Percentiles rank a stretch among this genome's conserved stretches.
These are phyloP conservation scores for Sebastes cheni DNA, from an alignment of 2,797 vertebrate genomes.

Conservation along the genomic window DNA sequence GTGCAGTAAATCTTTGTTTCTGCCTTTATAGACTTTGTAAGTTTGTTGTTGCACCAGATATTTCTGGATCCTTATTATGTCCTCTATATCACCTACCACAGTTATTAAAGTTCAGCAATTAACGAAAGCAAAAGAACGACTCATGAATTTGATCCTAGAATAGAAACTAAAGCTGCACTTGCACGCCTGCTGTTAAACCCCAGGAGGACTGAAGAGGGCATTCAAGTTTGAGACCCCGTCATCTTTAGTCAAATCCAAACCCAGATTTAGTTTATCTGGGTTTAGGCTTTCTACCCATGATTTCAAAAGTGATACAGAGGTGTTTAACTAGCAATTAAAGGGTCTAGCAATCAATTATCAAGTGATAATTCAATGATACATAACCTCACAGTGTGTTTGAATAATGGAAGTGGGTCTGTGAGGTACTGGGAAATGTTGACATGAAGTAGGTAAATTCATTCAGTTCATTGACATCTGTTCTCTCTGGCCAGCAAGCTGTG, in stretches of 20 bases:
- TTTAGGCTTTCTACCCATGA: background rate
- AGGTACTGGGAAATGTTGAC: background rate
- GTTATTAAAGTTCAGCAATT: background rate
- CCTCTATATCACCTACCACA: no score
- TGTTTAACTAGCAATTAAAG: background rate
- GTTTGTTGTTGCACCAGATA: no score
- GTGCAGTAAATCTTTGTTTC: no score
- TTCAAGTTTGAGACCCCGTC: background rate
- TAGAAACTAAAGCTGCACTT: background rate
- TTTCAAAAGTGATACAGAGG: background rate
- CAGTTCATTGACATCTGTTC: constrained; percentile 58
- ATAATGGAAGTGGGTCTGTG: background rate
- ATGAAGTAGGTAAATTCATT: background rate
- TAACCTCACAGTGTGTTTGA: background rate
- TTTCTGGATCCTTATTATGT: no score
- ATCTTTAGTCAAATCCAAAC: constrained; percentile 5
- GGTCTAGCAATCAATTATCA: background rate
- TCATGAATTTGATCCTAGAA: no score
- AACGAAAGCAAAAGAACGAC: background rate
- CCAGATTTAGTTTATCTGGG: background rate
- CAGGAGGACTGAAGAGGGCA: background rate
- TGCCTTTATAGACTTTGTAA: no score
- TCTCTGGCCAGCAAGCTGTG: constrained; percentile 46
- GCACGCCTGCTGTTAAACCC: background rate
- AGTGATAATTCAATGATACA: background rate